These are phyloP conservation scores for Platycercus adscitus DNA, from an alignment of 2,113 vertebrate genomes.

Conservation along the genomic window DNA sequence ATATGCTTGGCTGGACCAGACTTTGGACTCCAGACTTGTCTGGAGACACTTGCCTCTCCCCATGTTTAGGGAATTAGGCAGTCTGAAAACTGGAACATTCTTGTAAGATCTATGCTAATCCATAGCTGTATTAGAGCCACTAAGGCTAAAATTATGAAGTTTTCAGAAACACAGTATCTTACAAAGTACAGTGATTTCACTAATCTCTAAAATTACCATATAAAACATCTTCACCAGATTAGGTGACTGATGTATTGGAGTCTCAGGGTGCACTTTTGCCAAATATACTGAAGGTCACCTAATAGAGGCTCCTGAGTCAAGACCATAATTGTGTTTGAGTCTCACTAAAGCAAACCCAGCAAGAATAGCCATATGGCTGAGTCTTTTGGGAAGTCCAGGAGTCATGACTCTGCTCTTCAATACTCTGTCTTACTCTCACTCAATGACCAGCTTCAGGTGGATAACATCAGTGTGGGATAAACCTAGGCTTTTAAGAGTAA, in stretches of 20 bases:
- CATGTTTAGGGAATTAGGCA: neutral
- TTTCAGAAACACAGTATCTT: neutral
- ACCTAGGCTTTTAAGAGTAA: neutral
- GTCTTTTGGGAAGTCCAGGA: neutral
- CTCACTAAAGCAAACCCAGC: neutral
- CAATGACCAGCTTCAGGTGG: neutral
- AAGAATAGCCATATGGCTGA: accelerated
- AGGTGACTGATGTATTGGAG: neutral
- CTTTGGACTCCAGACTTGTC: no score
- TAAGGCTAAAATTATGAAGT: neutral
- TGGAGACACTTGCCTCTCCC: neutral
- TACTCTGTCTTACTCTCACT: neutral
- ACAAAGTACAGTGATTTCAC: neutral
- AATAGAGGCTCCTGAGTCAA: neutral
- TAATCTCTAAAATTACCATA: neutral
- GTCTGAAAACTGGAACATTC: neutral
- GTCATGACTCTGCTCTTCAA: neutral
- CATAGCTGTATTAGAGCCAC: neutral
- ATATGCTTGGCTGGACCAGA: neutral
- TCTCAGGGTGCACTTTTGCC: neutral
- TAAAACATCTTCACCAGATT: neutral
- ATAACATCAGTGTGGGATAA: neutral
- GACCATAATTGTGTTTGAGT: neutral
- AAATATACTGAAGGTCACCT: neutral
- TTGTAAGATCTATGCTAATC: neutral